Base-by-base conservation (phyloP, 2,113 vertebrate genomes). In the Barnardius zonarius region DNA sequence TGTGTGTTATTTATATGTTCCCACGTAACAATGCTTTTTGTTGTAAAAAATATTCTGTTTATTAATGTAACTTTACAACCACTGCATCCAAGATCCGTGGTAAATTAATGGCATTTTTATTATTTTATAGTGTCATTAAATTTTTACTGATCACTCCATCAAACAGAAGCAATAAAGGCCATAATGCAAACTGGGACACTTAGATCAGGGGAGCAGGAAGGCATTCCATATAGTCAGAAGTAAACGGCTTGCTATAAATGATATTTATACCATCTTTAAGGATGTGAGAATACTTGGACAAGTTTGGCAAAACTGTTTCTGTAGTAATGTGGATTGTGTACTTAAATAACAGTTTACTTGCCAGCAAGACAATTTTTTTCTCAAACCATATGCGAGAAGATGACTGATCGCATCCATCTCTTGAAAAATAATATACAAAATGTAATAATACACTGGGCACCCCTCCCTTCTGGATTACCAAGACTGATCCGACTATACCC, bases 91-190 rank as follows among this genome's bases (percentile, higher is more conserved):
- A 99, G 98, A 98, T 98, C 98, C 98, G 98, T 98, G 98, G 99
- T 99, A 99, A 99, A 99, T 99, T 99, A 99, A 99, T 99, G 98
- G 98, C 99, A 98, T 99, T 99, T 99, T 99, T 99, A 99, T 99
- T 99, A 99, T 99, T 99, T 99, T 99, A 99, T 99, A 98, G 99
- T 99, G 98, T 99, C 99, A 99, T 99, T 99, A 99, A 99, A 99
- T 99, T 99, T 99, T 99, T 99, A 99, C 99, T 99, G 99, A 99
- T 99, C 99, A 99, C 98, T 99, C 98, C 98, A 98, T 98, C 98
- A 99, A 98, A 98, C 98, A 98, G 98, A 98, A 98, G 99, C 98
- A 98, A 98, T 99, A 99, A 98, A 99, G 99, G 97, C 98, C 98
- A 97, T 98, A 98, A 98, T 98, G 98, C 97, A 98, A 98, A 98